Conservation (phyloP, 2,797 vertebrate species). For the Danio aesculapii region DNA sequence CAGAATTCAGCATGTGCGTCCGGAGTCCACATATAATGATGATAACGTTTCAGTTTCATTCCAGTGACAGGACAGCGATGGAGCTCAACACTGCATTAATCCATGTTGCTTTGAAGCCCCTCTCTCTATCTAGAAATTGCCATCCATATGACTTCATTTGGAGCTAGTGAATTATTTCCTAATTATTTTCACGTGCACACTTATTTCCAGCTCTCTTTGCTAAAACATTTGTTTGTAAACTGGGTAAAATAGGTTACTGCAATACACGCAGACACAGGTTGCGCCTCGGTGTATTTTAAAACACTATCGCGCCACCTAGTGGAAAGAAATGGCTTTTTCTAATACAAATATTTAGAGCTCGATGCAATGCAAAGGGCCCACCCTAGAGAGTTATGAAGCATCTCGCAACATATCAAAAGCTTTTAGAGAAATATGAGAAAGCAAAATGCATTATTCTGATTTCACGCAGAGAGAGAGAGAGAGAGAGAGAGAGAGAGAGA, state of each 20-base stretch:
- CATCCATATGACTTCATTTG: neutral
- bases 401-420: neutral
- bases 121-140: neutral
- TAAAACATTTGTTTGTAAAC: conserved; percentile 39
- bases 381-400: neutral
- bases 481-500: too few relatives aligned
- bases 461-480: too few relatives aligned
- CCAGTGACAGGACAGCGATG: conserved; percentile 4
- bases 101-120: neutral
- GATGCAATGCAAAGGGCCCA: too few relatives aligned
- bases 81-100: neutral
- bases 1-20: conserved; percentile 34
- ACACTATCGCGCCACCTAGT: conserved; percentile 46
- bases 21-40: conserved; percentile 15
- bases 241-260: conserved; percentile 48
- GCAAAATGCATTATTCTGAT: neutral
- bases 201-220: conserved; percentile 1
- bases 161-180: neutral
- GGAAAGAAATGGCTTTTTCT: neutral
- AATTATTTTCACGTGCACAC: neutral
- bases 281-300: conserved; percentile 23
- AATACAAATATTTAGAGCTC: neutral
- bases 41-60: conserved; percentile 32
- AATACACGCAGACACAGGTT: conserved; percentile 38
- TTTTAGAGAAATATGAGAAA: neutral